Evolutionary conservation across 2,113 vertebrate genomes (phyloP).

Genomic region (Mus spicilegus): DNA sequence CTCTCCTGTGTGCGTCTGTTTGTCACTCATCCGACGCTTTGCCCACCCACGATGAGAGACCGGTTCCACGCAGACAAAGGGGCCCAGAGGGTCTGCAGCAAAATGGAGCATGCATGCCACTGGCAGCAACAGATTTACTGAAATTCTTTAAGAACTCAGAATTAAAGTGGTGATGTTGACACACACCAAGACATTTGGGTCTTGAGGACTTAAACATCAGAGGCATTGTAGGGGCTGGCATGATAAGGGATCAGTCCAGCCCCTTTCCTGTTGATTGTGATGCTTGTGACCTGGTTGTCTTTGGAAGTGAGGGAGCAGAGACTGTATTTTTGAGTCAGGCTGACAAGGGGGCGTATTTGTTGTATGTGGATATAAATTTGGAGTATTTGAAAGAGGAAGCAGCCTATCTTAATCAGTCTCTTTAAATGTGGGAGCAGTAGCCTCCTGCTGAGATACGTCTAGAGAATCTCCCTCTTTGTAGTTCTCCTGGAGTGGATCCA

Average conservation of each 20-base stretch:
- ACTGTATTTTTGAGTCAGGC: not conserved
- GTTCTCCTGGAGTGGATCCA: not conserved
- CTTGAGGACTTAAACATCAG: not conserved
- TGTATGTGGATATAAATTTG: not conserved
- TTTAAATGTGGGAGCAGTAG: not conserved
- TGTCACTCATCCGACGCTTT: no score
- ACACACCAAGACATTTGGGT: no score
- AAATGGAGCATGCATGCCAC: not conserved
- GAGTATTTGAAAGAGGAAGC: not conserved
- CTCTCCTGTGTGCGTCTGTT: no score
- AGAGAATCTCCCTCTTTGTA: not conserved
- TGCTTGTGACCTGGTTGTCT: not conserved
- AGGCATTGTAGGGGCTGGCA: not conserved
- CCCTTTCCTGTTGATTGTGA: no score
- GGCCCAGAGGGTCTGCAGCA: no score
- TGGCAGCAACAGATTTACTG: not conserved
- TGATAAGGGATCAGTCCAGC: no score
- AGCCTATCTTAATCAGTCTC: not conserved
- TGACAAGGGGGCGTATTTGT: not conserved
- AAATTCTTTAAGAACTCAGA: not conserved
- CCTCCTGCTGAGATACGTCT: not conserved
- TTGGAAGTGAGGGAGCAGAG: not conserved
- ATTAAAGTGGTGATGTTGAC: not conserved
- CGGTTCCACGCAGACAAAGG: no score
- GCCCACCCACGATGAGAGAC: no score